Percentiles rank a stretch among this genome's conserved stretches.
Conservation (phyloP, 92 coral and sea anemone species). For the Porites evermanni region DNA sequence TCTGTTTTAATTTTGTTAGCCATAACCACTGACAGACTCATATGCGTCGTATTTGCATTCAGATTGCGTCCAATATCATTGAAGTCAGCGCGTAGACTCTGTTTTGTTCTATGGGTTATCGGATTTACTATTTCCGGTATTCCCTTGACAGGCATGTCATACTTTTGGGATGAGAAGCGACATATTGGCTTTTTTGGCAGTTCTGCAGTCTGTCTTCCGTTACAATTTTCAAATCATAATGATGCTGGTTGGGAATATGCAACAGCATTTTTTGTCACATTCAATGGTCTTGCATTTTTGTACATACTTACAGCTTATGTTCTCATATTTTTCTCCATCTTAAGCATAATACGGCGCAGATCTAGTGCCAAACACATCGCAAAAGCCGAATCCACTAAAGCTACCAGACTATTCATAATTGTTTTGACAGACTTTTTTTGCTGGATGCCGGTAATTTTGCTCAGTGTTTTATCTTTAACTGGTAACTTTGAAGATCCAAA, state of each 20-base stretch:
- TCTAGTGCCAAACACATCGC: constrained; percentile 21
- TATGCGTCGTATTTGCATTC: constrained; percentile 68
- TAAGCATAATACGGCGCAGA: neutral
- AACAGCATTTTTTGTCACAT: constrained; percentile 56
- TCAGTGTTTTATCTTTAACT: constrained; percentile 64
- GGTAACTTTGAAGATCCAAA: constrained; percentile 64
- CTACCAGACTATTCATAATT: constrained; percentile 68
- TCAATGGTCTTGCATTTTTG: constrained; percentile 71
- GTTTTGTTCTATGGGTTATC: constrained; percentile 54
- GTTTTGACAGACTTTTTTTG: constrained; percentile 66
- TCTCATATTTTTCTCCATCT: constrained; percentile 52
- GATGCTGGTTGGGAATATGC: constrained; percentile 85
- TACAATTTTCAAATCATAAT: constrained; percentile 65
- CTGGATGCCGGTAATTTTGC: constrained; percentile 78
- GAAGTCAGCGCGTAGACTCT: constrained; percentile 45
- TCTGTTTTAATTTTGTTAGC: constrained; percentile 67
- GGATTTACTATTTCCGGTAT: constrained; percentile 46
- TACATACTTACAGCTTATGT: constrained; percentile 70
- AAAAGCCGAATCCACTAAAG: constrained; percentile 61
- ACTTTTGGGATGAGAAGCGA: constrained; percentile 52
- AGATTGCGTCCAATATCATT: constrained; percentile 36
- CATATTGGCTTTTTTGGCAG: constrained; percentile 68
- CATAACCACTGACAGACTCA: constrained; percentile 67
- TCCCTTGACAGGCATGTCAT: constrained; percentile 53
- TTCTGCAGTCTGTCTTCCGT: constrained; percentile 75